Evolutionary conservation across 2,113 vertebrate genomes (phyloP).

Genomic region (Himantopus leucocephalus): DNA sequence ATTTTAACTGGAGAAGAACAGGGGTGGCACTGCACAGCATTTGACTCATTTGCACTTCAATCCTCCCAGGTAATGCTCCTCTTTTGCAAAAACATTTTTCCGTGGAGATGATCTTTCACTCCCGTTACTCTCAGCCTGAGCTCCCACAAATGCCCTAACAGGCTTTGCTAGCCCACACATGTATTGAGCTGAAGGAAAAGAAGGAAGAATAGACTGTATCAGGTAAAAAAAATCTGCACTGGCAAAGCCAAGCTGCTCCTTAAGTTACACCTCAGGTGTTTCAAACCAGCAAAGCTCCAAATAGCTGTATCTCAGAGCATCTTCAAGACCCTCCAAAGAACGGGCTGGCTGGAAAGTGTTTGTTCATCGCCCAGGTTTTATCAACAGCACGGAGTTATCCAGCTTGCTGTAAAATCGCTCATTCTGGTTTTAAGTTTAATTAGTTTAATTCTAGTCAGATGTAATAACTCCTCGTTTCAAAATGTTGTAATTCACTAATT

Average conservation of each 20-base stretch:
- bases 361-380: neutral
- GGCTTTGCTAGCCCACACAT: neutral
- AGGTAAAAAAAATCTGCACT: neutral
- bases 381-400: neutral
- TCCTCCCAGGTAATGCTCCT: neutral
- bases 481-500: conserved; percentile 51
- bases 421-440: neutral
- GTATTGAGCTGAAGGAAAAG: neutral
- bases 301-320: neutral
- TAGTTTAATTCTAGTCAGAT: conserved; percentile 51
- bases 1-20: neutral
- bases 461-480: conserved; percentile 44
- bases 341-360: neutral
- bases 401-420: neutral
- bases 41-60: neutral
- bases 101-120: neutral
- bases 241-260: conserved; percentile 5
- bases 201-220: neutral
- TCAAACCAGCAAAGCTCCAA: neutral
- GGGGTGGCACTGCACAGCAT: neutral
- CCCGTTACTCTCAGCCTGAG: neutral
- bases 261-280: neutral
- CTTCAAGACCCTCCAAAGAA: neutral
- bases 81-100: conserved; percentile 7
- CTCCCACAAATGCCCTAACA: neutral